These are phyloP conservation scores for Hemaris fuciformis DNA, from an alignment of 2,888 invertebrate genomes.

Conservation along the genomic window DNA sequence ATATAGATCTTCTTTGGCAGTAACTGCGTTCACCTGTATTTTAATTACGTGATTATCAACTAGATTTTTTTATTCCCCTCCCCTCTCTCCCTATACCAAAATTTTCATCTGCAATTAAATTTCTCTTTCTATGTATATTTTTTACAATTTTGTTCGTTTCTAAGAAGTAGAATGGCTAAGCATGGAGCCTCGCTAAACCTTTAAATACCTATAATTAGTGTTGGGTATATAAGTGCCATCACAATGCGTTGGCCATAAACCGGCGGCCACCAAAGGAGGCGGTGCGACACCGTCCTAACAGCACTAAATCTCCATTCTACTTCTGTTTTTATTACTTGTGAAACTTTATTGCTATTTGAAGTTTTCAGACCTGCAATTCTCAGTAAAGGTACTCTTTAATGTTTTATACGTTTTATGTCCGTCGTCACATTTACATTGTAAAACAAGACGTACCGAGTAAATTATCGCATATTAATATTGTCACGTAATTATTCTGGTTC, in stretches of 20 bases:
- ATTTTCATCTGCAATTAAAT: too few species aligned
- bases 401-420: slow-evolving; percentile 20
- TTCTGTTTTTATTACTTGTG: slow-evolving; percentile 47
- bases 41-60: too few species aligned
- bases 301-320: slow-evolving; percentile 46
- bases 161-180: neutral
- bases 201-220: slow-evolving; percentile 14
- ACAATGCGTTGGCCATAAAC: slow-evolving; percentile 46
- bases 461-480: slow-evolving; percentile 9
- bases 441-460: slow-evolving; percentile 12
- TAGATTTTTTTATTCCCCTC: too few species aligned
- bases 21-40: too few species aligned
- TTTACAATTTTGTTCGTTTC: neutral
- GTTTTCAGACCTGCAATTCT: slow-evolving; percentile 22
- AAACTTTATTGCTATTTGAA: slow-evolving; percentile 44
- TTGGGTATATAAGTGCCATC: slow-evolving; percentile 18
- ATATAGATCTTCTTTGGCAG: too few species aligned
- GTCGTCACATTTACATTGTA: slow-evolving; percentile 28
- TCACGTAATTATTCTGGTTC: slow-evolving; percentile 12
- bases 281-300: slow-evolving; percentile 40
- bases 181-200: neutral
- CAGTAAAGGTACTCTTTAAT: slow-evolving; percentile 20
- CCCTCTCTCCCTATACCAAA: too few species aligned
- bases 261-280: slow-evolving; percentile 36
- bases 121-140: neutral